These are phyloP conservation scores for Mechanitis mazaeus DNA, from an alignment of 2,888 invertebrate species.

Conservation along the genomic window DNA sequence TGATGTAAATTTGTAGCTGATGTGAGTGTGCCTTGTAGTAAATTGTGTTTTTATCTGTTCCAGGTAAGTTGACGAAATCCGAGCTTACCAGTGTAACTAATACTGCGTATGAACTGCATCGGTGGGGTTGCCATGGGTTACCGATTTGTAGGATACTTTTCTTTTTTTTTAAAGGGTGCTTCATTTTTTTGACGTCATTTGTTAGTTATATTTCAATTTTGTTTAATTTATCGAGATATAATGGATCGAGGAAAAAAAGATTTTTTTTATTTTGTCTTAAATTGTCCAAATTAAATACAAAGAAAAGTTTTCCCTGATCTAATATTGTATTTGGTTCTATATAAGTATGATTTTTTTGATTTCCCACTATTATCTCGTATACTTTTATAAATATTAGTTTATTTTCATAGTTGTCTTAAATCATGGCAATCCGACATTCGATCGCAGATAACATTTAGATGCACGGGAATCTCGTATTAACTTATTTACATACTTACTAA, in stretches of 20 bases:
- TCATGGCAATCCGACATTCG: conserved; percentile 22
- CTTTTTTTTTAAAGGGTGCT: background rate
- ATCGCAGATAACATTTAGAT: conserved; percentile 34
- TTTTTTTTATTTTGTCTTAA: no score
- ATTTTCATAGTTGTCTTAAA: background rate
- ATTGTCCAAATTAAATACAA: no score
- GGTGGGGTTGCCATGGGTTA: conserved; percentile 8
- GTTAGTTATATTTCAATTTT: no score
- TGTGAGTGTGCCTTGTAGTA: conserved; percentile 21
- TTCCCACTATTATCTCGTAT: no score
- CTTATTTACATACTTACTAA: conserved; percentile 32
- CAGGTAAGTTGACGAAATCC: conserved; percentile 69
- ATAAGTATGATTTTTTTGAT: background rate
- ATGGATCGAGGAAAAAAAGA: no score
- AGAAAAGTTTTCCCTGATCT: no score
- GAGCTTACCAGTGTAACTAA: conserved; percentile 40
- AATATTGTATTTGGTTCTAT: background rate
- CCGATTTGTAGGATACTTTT: background rate
- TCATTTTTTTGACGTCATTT: no score
- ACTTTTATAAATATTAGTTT: no score
- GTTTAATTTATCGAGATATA: no score
- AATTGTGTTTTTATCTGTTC: conserved; percentile 51
- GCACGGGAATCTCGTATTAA: conserved; percentile 32
- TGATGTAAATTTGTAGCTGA: conserved; percentile 24
- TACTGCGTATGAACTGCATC: conserved; percentile 21